Evolutionary conservation across 2,888 invertebrate genomes (phyloP).

Genomic region (Lathronympha strigana): DNA sequence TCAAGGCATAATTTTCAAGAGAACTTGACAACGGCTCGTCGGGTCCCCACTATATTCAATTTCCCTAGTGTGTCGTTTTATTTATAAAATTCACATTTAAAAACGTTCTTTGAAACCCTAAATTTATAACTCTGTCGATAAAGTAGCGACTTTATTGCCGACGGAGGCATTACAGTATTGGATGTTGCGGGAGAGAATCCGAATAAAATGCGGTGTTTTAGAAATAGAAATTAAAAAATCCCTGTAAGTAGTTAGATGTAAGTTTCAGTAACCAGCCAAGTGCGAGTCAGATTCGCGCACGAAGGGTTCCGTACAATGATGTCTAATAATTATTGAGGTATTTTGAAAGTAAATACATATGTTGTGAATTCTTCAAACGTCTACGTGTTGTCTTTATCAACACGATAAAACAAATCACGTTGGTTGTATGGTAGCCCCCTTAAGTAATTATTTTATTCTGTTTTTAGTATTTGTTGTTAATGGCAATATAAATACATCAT

Average conservation of each 20-base stretch:
- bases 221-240: background rate
- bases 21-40: constrained; percentile 25
- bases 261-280: too few relatives aligned
- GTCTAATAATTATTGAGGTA: too few relatives aligned
- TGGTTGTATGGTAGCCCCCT: too few relatives aligned
- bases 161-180: constrained; percentile 37
- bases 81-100: constrained; percentile 57
- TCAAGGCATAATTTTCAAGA: constrained; percentile 12
- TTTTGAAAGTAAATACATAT: too few relatives aligned
- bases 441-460: too few relatives aligned
- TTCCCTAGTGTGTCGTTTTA: constrained; percentile 52
- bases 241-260: background rate
- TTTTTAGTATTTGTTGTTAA: too few relatives aligned
- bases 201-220: background rate
- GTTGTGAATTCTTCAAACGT: too few relatives aligned
- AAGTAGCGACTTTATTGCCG: constrained; percentile 47
- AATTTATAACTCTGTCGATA: constrained; percentile 62
- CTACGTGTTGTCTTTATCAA: too few relatives aligned
- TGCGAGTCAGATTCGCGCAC: too few relatives aligned
- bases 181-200: constrained; percentile 24
- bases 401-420: too few relatives aligned
- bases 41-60: constrained; percentile 46
- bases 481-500: too few relatives aligned
- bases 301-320: too few relatives aligned
- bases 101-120: constrained; percentile 58